Evolutionary conservation across 1,140 invertebrate genomes (phyloP).

Genomic region (Chrysoperla carnea): DNA sequence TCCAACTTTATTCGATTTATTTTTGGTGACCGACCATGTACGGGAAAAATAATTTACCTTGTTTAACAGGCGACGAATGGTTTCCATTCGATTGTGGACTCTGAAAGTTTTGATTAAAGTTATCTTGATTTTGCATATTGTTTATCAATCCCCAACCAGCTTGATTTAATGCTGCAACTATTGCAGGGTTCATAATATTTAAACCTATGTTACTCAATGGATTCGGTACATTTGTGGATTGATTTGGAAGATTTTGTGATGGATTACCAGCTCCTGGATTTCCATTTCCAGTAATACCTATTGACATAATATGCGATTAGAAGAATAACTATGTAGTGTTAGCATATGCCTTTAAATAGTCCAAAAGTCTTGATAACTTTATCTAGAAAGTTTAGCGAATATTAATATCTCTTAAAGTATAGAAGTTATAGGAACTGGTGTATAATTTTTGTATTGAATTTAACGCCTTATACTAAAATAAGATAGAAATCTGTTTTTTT

Average conservation of each 20-base stretch:
- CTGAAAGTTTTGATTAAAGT: not conserved
- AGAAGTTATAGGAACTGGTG: too few relatives aligned
- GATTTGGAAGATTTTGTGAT: not conserved
- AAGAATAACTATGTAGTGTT: too few relatives aligned
- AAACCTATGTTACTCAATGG: constrained; percentile 25
- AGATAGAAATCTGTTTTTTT: too few relatives aligned
- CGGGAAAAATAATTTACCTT: not conserved
- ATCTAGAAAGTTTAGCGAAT: too few relatives aligned
- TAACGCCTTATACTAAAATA: too few relatives aligned
- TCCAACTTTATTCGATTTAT: too few relatives aligned
- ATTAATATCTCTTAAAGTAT: too few relatives aligned
- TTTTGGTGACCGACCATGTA: not conserved
- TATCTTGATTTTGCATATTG: constrained; percentile 6
- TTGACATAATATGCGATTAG: too few relatives aligned
- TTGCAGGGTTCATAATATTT: constrained; percentile 28
- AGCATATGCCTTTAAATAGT: too few relatives aligned
- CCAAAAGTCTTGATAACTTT: too few relatives aligned
- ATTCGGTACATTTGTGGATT: constrained; percentile 5
- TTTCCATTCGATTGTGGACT: not conserved
- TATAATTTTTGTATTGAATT: too few relatives aligned
- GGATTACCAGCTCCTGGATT: not conserved
- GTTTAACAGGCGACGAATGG: not conserved
- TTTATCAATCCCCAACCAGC: constrained; percentile 26
- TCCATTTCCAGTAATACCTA: not conserved
- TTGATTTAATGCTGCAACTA: constrained; percentile 30